These are phyloP conservation scores for Poecilia velifera DNA, from an alignment of 2,797 vertebrate species.

Conservation along the genomic window DNA sequence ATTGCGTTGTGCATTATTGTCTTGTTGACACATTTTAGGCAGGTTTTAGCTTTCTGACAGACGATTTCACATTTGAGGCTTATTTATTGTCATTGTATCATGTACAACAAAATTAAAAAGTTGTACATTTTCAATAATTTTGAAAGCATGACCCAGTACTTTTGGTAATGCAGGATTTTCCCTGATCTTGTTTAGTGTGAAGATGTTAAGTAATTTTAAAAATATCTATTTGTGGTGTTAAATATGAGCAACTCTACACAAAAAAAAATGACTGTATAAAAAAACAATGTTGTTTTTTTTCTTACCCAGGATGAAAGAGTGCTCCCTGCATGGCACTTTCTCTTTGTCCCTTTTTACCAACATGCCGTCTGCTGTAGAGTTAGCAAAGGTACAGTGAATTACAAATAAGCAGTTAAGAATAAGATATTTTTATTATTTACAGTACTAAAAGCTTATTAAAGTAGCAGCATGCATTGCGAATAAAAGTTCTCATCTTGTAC, in stretches of 20 bases:
- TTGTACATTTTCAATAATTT: background rate
- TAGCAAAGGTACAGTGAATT: conserved; percentile 84
- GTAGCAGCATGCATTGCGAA: background rate
- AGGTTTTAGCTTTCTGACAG: background rate
- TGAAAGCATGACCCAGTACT: background rate
- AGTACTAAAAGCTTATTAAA: background rate
- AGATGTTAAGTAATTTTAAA: background rate
- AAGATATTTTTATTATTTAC: background rate
- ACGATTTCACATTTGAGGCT: background rate
- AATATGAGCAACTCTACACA: background rate
- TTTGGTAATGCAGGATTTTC: background rate
- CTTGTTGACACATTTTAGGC: background rate
- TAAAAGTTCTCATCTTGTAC: no score
- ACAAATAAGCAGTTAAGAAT: background rate
- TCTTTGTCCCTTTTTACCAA: conserved; percentile 85
- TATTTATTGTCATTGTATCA: no score
- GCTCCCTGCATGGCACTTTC: conserved; percentile 87
- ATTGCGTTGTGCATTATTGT: background rate
- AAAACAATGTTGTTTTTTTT: conserved; percentile 11
- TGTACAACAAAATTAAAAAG: no score
- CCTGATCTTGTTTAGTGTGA: background rate
- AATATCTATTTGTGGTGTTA: background rate
- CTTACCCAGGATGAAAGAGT: conserved; percentile 85
- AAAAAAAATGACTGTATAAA: background rate
- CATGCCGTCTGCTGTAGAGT: conserved; percentile 87